Evolutionary conservation across 30 jellyfish, hydroid and myxozoan genomes (phyloP), one percentile per base, ranked within the genome.

Genomic region (Pelagia noctiluca): DNA sequence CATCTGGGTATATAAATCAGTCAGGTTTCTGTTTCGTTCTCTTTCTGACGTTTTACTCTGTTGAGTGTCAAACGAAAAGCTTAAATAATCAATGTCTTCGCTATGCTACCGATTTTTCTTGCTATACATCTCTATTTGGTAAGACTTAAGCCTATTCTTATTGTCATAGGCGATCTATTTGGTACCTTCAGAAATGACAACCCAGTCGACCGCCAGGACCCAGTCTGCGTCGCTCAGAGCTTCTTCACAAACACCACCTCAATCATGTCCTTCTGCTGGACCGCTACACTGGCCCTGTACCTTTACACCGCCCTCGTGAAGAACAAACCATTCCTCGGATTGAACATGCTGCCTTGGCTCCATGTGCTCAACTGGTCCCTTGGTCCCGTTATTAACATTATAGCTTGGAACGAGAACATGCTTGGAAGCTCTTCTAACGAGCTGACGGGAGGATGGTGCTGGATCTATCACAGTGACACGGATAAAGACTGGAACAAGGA

Each of bases 371-470:
- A 96, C 86, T 95, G 99, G 99, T 53, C 60, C 31, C 35, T 84
- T 64, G 98, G 98, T 10, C 89, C 92, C 0, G 67, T 79, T 37
- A 67, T 95, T 30, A 95, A 95, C 83, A 33, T 48, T 1, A 57
- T 89, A n/a, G 99, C 97, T 1, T 18, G 83, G 21, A 19, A 18
- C 10, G 25, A 35, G 4, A 24, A 36, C 22, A 78, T 33, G 78
- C 88, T 95, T 57, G 99, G 99, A 0, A 82, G 63, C 82, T 71
- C 92, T 54, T 89, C 86, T 0, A 88, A 75, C 33, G 90, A 79
- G 24, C 33, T 82, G 11, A 79, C 99, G 32, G 93, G 97, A 0
- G 99, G 99, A 1, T 95, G 99, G 99, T 95, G 99, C 49, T 95
- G 99, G 99, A 95, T 95, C 10, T 67, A 69, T 33, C 82, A 80